Evolutionary conservation across 1,140 invertebrate genomes (phyloP).

Genomic region (Platorchestia sp.): DNA sequence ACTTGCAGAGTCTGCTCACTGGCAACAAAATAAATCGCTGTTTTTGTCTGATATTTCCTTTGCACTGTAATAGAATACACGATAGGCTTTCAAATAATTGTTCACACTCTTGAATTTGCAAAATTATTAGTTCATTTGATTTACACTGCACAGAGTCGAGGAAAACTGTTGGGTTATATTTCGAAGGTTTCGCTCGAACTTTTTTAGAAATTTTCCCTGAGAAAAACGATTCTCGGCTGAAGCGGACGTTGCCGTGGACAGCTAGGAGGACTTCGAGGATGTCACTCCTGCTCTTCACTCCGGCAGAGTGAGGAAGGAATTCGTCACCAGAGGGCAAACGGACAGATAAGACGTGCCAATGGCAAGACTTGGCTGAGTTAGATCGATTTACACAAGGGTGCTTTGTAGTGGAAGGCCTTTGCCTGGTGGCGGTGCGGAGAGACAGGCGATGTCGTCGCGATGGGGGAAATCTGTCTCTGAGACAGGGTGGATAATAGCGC

Average conservation of each 20-base stretch:
- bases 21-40: not conserved
- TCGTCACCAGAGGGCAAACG: not conserved
- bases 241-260: not conserved
- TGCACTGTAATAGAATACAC: not conserved
- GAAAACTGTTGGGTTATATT: not conserved
- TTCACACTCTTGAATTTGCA: not conserved
- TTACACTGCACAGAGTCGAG: not conserved
- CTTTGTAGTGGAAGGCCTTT: constrained; percentile 22
- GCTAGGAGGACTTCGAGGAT: not conserved
- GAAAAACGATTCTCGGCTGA: not conserved
- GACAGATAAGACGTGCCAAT: constrained; percentile 29
- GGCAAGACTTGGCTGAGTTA: not conserved
- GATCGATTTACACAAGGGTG: constrained; percentile 39
- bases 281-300: constrained; percentile 5
- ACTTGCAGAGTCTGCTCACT: not conserved
- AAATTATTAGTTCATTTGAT: not conserved
- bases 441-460: not conserved
- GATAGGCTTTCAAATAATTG: not conserved
- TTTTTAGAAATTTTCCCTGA: not conserved
- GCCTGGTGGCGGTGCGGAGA: not conserved
- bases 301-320: not conserved
- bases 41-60: not conserved
- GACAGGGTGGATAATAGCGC: constrained; percentile 24
- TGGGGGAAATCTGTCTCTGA: constrained; percentile 17
- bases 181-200: not conserved